These are phyloP conservation scores for Trypoxylon attenuatum DNA, from an alignment of 2,888 invertebrate species.

Conservation along the genomic window DNA sequence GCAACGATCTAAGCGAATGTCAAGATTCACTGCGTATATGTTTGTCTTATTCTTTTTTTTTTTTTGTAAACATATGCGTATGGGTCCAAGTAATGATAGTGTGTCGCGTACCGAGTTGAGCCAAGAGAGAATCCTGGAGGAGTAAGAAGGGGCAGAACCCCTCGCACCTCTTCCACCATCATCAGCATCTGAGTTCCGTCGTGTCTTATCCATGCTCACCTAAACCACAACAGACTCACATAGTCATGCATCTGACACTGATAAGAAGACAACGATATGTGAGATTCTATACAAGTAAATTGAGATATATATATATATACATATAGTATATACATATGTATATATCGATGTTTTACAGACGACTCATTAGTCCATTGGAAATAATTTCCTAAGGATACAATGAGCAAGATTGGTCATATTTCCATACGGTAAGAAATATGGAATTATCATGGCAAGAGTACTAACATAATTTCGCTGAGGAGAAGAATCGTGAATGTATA, in stretches of 20 bases:
- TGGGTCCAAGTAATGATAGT: conserved; percentile 73
- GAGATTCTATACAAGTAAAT: conserved; percentile 9
- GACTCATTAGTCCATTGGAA: too few relatives aligned
- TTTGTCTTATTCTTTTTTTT: too few relatives aligned
- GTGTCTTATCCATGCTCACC: conserved; percentile 73
- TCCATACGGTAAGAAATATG: too few relatives aligned
- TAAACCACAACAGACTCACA: conserved; percentile 73
- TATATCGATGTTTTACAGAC: neutral
- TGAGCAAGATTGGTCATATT: too few relatives aligned
- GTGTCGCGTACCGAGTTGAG: conserved; percentile 75
- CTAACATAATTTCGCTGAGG: too few relatives aligned
- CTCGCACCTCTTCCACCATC: conserved; percentile 68
- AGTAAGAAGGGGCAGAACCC: conserved; percentile 71
- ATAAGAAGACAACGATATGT: conserved; percentile 19
- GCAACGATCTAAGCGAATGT: conserved; percentile 43
- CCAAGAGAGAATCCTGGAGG: conserved; percentile 73
- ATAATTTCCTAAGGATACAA: too few relatives aligned
- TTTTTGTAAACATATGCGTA: conserved; percentile 67
- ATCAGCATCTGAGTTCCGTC: conserved; percentile 71
- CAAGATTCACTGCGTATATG: conserved; percentile 43
- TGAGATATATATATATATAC: neutral
- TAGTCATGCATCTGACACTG: conserved; percentile 54
- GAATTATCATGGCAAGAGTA: too few relatives aligned
- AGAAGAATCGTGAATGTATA: too few relatives aligned
- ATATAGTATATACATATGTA: neutral